Conservation (phyloP, 2,888 invertebrate genomes). For the Pandemis heparana region DNA sequence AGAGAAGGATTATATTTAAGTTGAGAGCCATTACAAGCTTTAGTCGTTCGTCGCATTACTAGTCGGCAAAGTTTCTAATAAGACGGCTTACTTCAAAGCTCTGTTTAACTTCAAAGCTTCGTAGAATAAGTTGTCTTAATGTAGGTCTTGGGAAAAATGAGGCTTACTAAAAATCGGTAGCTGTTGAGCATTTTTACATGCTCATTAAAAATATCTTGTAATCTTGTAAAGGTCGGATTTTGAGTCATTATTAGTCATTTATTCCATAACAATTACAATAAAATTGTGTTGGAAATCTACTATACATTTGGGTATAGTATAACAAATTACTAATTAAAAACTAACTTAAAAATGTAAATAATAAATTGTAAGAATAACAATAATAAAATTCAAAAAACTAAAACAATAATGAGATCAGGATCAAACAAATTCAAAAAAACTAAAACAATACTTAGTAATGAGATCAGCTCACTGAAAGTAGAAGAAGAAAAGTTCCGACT, state of each 20-base stretch:
- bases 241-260: too few relatives aligned
- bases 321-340: too few relatives aligned
- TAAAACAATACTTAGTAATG: too few relatives aligned
- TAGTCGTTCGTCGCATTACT: background rate
- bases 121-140: conserved; percentile 25
- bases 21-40: background rate
- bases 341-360: too few relatives aligned
- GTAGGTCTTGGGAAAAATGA: conserved; percentile 12
- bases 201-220: background rate
- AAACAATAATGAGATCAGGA: too few relatives aligned
- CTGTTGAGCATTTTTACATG: background rate
- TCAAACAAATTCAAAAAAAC: too few relatives aligned
- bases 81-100: conserved; percentile 25
- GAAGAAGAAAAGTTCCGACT: background rate
- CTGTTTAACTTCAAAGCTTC: conserved; percentile 24
- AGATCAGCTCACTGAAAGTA: too few relatives aligned
- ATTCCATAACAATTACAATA: too few relatives aligned
- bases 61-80: conserved; percentile 24
- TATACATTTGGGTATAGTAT: too few relatives aligned
- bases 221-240: background rate
- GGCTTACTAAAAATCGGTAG: background rate
- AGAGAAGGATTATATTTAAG: background rate
- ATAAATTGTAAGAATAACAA: too few relatives aligned
- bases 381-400: too few relatives aligned
- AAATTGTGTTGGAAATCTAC: too few relatives aligned